Evolutionary conservation across 2,888 invertebrate species (phyloP).

Genomic region (Erebia epiphron): DNA sequence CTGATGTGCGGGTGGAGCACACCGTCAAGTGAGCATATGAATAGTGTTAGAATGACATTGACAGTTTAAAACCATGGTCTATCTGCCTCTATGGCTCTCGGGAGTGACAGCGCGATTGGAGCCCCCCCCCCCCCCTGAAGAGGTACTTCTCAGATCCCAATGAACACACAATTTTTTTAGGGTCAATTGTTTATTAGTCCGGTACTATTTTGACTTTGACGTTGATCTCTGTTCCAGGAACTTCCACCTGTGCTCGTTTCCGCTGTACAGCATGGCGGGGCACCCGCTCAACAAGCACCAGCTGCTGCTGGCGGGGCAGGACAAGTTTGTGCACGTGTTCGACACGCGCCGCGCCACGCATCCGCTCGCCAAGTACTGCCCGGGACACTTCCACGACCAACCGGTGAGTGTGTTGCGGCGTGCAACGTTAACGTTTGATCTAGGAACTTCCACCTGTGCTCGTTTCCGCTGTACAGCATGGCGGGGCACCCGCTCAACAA

Average conservation of each 20-base stretch:
- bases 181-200: no score
- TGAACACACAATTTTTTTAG: no score
- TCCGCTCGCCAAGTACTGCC: slow-evolving; percentile 85
- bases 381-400: slow-evolving; percentile 58
- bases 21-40: slow-evolving; percentile 64
- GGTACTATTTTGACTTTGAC: no score
- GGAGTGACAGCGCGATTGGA: no score
- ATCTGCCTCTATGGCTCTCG: no score
- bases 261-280: slow-evolving; percentile 94
- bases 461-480: slow-evolving; percentile 93
- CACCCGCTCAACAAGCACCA: slow-evolving; percentile 91
- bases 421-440: slow-evolving; percentile 33
- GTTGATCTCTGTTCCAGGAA: slow-evolving; percentile 65
- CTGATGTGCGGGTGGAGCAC: slow-evolving; percentile 90
- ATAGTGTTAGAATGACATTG: no score
- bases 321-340: slow-evolving; percentile 89
- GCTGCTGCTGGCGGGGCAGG: slow-evolving; percentile 93
- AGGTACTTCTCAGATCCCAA: no score
- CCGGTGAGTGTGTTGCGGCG: slow-evolving; percentile 37
- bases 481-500: slow-evolving; percentile 91
- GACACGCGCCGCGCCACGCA: slow-evolving; percentile 84
- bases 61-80: no score
- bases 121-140: no score
- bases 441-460: slow-evolving; percentile 83
- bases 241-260: slow-evolving; percentile 84